Base-by-base conservation (phyloP, 2,113 vertebrate genomes). In the Chaetops frenatus region DNA sequence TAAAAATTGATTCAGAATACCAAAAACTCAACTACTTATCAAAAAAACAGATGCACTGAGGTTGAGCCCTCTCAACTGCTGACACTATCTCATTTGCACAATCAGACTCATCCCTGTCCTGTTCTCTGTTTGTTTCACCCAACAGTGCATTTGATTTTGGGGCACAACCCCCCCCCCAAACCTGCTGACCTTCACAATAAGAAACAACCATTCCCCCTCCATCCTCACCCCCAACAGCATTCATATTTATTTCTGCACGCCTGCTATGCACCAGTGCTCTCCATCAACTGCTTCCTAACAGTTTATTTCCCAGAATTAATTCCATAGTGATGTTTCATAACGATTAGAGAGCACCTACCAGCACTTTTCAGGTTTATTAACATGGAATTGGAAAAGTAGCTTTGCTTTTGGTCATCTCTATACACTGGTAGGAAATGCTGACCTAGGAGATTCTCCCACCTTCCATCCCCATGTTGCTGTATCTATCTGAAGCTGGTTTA, bases 251-350 rank as follows among this genome's bases (percentile, higher is more conserved):
- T 88, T 79, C 7, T 85, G 48, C 57, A 21, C 1, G 13, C 38
- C 54, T 74, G 60, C 24, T n/a, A 29, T 0, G 7, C 47, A 54
- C n/a, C 66, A 64, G 33, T 9, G 7, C 66, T 69, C 40, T 50
- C 80, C 64, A 80, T 61, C 85, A 92, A 57, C 85, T 57, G 62
- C 82, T 80, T 67, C 85, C 66, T 38, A 82, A 28, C 35, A 11
- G 20, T 65, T 88, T 29, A 54, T 70, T 93, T 86, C 50, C 86
- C 80, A 29, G 67, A 90, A 93, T 84, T 88, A 77, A 88, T 81
- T 86, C 88, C 72, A 60, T 1, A 20, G 45, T 22, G 54, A 81
- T 54, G 58, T 77, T 77, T 80, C 50, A 2, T 12, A 44, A 82
- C 0, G 0, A 82, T 57, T 25, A 53, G 40, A 73, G 20, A 80